Base-by-base conservation (phyloP, 1,140 invertebrate species). In the Lamellibrachia luymesi region DNA sequence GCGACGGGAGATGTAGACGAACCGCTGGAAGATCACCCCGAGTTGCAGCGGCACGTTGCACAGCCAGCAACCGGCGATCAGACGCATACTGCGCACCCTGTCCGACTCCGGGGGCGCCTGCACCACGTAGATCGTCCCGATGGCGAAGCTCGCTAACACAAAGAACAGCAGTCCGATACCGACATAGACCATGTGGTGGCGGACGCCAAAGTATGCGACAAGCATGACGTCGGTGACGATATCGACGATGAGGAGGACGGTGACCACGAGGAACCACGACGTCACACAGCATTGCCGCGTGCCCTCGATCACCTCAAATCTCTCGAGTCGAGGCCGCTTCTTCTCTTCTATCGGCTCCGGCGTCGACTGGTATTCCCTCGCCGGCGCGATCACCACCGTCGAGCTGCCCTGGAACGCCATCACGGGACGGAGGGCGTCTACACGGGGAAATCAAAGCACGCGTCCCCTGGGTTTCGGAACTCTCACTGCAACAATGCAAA, bases 211-310 rank as follows among this genome's bases (percentile, higher is more conserved):
- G 27, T 50, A n/a, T 4, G 51, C 92, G 25, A 93, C 49, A 8
- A 93, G 13, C 64, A 52, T n/a, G 13, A 92, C 51, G 93, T 93
- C 93, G 92, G 50, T 92, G 93, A 93, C 50, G 92, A 93, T 51
- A 92, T 93, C 92, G 92, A 90, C 27, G 56, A 93, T 64, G 8
- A 93, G 51, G 25, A 93, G 25, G 4, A 93, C 10, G 49, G 92
- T 93, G 38, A 89, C 50, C 38, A 89, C 13, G 49, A 93, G 64
- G 92, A 93, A 93, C 38, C 49, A 51, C 17, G 52, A 64, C 6
- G 49, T 92, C 7, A 51, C 92, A 50, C 92, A 92, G 92, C 49
- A 92, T n/a, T 91, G 90, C 13, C 64, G 64, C 64, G 64, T 80
- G 64, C 64, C 64, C 13, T 80, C 64, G 64, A 80, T 22, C 64